A percentile compares a stretch with the other conserved stretches of the same genome.
phyloP scores from a whole-genome alignment of 2,113 vertebrate genomes.

The Centropus unirufus region DNA sequence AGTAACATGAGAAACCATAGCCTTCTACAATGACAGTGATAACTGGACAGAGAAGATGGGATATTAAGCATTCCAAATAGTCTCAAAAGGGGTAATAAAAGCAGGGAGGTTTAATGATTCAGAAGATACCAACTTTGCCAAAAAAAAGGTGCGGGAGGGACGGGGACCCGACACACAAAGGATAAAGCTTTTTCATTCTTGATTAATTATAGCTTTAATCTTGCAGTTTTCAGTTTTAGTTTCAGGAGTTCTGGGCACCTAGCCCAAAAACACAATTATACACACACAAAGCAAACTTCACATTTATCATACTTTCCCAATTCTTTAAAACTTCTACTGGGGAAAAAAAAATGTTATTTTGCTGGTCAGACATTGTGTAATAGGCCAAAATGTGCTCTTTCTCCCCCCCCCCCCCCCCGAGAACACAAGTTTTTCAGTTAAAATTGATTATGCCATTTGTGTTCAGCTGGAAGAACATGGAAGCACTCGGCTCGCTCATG shows the following conservation, averaged over 20 bases:
- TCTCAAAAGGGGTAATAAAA: not conserved
- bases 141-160: too few species aligned
- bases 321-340: not conserved
- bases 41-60: not conserved
- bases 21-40: not conserved
- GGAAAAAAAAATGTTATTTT: not conserved
- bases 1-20: not conserved
- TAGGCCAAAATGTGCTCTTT: not conserved
- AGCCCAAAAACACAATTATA: not conserved
- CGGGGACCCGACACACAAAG: too few species aligned
- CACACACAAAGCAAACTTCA: not conserved
- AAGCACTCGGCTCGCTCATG: fast-evolving
- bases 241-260: not conserved
- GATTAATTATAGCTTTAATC: not conserved
- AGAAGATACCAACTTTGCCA: not conserved
- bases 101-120: not conserved
- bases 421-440: not conserved
- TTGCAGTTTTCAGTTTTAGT: constrained; percentile 6
- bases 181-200: not conserved
- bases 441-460: not conserved
- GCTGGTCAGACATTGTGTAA: not conserved
- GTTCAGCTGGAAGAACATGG: fast-evolving
- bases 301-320: constrained; percentile 4
- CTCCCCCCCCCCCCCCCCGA: not conserved
- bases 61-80: not conserved